Evolutionary conservation across 23 tunicate species (phyloP), one percentile per base, ranked within the genome.

Genomic region (Ascidia mentula): DNA sequence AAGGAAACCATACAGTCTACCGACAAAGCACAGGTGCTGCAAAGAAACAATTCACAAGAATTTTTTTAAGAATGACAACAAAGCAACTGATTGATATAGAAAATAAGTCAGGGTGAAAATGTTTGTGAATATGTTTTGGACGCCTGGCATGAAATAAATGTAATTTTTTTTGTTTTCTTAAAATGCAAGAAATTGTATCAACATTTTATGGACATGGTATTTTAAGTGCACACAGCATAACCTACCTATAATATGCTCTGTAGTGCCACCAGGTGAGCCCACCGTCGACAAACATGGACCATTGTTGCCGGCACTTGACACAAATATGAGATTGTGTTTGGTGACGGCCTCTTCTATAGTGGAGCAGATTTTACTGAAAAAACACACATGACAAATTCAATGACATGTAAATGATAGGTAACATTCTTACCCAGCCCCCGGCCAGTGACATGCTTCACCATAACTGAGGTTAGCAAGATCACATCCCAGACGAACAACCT

Each of bases 401-500:
- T 5, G 24, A 5, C 65, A 53, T 6, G 12, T 20, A 53, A 12
- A 1, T 20, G 24, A 53, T 53, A 6, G 22, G 13, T 53, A 3
- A 9, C 7, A 53, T 53, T 26, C 90, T 74, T 38, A 93, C 98
- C 98, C 98, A 38, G 74, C 24, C 46, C 74, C 72, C 3, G 98
- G 98, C 98, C 98, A 93, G 42, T 93, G 92, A 46, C 93, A 74
- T 15, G 98, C 89, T 84, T 93, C 98, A 4, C 99, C 99, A 72
- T 96, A 96, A 40, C 97, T 91, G 40, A 88, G 77, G 39, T 96
- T 96, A 22, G 99, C 99, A 37, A 96, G 80, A 34, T 91, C 82
- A 73, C 98, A 93, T 38, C 60, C 69, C 38, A 73, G 75, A 65
- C 74, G 74, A 24, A 92, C 85, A 0, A 59, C 84, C 61, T 92